Conservation (phyloP, 2,888 invertebrate species). For the Elaeidobius kamerunicus region DNA sequence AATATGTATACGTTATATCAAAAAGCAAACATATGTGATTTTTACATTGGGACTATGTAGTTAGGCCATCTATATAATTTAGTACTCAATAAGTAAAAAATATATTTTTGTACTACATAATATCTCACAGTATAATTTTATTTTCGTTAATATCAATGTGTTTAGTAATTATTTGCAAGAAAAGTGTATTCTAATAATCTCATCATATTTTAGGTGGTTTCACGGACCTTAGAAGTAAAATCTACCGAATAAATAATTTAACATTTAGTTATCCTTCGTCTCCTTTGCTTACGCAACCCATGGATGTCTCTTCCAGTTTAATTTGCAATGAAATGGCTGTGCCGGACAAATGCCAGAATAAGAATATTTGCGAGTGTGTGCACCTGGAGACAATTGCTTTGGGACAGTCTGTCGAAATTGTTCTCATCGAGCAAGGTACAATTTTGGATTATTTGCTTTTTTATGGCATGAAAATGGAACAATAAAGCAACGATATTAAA, state of each 20-base stretch:
- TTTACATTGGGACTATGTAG: too few relatives aligned
- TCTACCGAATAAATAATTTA: constrained; percentile 61
- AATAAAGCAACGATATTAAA: too few relatives aligned
- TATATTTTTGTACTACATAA: neutral
- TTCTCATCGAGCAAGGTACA: constrained; percentile 76
- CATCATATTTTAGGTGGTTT: constrained; percentile 24
- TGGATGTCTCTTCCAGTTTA: constrained; percentile 55
- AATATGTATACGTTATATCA: too few relatives aligned
- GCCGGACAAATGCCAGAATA: constrained; percentile 45
- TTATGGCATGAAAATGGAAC: too few relatives aligned
- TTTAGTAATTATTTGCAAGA: too few relatives aligned
- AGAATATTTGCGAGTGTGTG: constrained; percentile 64
- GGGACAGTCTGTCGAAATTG: constrained; percentile 67
- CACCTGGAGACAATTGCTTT: constrained; percentile 67
- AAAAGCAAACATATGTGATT: too few relatives aligned
- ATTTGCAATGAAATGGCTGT: constrained; percentile 51
- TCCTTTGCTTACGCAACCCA: constrained; percentile 70
- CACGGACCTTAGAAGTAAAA: constrained; percentile 32
- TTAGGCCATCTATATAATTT: too few relatives aligned
- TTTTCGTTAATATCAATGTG: too few relatives aligned
- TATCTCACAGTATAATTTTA: too few relatives aligned
- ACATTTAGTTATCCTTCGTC: constrained; percentile 75
- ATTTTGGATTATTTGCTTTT: too few relatives aligned
- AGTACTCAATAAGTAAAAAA: neutral
- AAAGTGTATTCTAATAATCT: too few relatives aligned